These are phyloP conservation scores for Synodontis membranacea DNA, from an alignment of 2,113 vertebrate genomes.

Conservation along the genomic window DNA sequence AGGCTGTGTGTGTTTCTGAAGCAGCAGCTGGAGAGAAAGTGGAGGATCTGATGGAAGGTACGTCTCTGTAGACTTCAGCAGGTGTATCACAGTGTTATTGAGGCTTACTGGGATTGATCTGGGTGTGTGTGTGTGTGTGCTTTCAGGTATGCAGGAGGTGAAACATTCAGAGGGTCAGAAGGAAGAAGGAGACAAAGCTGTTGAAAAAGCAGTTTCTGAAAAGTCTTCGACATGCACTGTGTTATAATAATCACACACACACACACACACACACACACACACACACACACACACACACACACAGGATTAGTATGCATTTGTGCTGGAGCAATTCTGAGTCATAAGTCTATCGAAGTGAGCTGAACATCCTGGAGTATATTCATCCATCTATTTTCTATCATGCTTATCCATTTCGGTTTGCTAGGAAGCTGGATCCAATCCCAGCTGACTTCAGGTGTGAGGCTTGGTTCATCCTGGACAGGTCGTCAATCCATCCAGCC, in stretches of 20 bases:
- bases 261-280: neutral
- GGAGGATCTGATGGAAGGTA: conserved; percentile 22
- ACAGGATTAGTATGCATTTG: too few species aligned
- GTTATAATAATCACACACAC: conserved; percentile 55
- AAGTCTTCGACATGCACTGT: conserved; percentile 66
- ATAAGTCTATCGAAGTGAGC: neutral
- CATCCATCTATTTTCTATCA: too few species aligned
- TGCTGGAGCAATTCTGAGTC: neutral
- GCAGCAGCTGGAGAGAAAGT: conserved; percentile 46
- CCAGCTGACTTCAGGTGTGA: too few species aligned
- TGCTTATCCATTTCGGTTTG: too few species aligned
- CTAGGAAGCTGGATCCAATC: too few species aligned
- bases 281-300: neutral
- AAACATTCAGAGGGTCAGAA: neutral
- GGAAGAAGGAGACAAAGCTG: conserved; percentile 1
- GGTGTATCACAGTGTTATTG: neutral
- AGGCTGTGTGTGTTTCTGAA: conserved; percentile 19
- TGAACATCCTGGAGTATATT: neutral
- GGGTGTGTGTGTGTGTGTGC: neutral
- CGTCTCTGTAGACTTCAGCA: neutral
- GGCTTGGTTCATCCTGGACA: too few species aligned
- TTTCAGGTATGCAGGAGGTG: conserved; percentile 49
- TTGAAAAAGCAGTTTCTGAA: conserved; percentile 37
- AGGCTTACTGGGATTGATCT: neutral
- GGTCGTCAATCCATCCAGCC: too few species aligned